Base-by-base conservation (phyloP, 2,113 vertebrate species). In the Tachycineta bicolor region DNA sequence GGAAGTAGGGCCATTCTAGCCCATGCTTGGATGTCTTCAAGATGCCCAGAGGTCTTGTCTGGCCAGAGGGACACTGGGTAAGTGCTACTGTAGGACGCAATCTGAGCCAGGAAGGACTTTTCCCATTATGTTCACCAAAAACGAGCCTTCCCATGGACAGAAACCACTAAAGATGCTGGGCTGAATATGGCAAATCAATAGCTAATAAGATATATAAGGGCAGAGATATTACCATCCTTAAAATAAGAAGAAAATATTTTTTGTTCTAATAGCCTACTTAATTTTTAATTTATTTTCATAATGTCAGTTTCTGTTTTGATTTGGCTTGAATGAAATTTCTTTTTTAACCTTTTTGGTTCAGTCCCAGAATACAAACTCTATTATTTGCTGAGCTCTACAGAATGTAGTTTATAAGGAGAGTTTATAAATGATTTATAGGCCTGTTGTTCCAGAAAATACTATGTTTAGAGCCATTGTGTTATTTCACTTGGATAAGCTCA, bases 401-500 rank as follows among this genome's bases (percentile, higher is more conserved):
- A 93, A 91, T 24, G 8, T 39, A 71, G 60, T 84, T 95, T 85
- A 79, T 76, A 46, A 79, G 56, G 56, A 89, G 39, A 71, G 73
- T 63, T 46, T 85, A 47, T 85, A 50, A 76, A 9, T 88, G 63
- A 93, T 47, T 83, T 77, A 73, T 39, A 77, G 18, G 34, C 14
- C 60, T 89, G 19, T 65, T 88, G 13, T 70, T 95, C 52, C 52
- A 84, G 46, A 89, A 92, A 92, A 89, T 55, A 24, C 0, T 52
- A 12, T 52, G 29, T 70, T 90, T 67, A 74, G 41, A 93, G 31
- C 10, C 65, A 60, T 49, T 82, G 62, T 29, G 52, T 41, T 92
- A 83, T 94, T 94, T 96, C 77, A 81, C 17, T 87, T 84, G 69
- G 56, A 78, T 91, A 81, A 55, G 14, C 44, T 78, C 60, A 78